Evolutionary conservation across 2,113 vertebrate species (phyloP).

Genomic region (Caretta caretta): DNA sequence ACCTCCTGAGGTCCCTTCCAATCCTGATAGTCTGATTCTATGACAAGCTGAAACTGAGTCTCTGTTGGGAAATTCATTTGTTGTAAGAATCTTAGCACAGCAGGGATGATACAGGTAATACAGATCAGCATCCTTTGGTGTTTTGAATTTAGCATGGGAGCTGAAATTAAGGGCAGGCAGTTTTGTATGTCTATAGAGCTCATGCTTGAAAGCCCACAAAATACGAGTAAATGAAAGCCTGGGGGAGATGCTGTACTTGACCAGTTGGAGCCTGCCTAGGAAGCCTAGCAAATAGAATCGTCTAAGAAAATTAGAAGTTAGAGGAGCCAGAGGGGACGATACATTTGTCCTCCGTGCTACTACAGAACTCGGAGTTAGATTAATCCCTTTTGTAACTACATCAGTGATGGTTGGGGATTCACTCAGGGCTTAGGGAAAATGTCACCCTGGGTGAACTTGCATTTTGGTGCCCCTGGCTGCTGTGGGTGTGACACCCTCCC

Average conservation of each 20-base stretch:
- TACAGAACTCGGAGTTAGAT: not conserved
- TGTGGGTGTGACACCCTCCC: too few species aligned
- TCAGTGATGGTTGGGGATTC: too few species aligned
- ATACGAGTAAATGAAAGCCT: not conserved
- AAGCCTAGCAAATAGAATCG: not conserved
- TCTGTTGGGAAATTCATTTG: not conserved
- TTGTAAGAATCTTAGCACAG: accelerated
- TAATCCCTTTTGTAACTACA: not conserved
- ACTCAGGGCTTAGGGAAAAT: too few species aligned
- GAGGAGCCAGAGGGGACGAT: not conserved
- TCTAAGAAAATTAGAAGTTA: not conserved
- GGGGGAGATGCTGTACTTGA: not conserved
- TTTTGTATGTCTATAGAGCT: accelerated
- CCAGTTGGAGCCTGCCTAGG: not conserved
- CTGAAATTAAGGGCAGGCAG: not conserved
- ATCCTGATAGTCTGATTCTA: too few species aligned
- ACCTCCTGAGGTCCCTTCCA: too few species aligned
- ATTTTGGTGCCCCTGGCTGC: too few species aligned
- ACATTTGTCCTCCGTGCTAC: not conserved
- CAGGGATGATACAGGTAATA: not conserved
- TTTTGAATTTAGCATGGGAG: not conserved
- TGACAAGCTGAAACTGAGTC: too few species aligned
- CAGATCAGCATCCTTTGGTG: not conserved
- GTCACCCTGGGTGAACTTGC: too few species aligned
- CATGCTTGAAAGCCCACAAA: not conserved